Conservation (phyloP, 2,888 invertebrate genomes). For the Phyllotreta cruciferae region DNA sequence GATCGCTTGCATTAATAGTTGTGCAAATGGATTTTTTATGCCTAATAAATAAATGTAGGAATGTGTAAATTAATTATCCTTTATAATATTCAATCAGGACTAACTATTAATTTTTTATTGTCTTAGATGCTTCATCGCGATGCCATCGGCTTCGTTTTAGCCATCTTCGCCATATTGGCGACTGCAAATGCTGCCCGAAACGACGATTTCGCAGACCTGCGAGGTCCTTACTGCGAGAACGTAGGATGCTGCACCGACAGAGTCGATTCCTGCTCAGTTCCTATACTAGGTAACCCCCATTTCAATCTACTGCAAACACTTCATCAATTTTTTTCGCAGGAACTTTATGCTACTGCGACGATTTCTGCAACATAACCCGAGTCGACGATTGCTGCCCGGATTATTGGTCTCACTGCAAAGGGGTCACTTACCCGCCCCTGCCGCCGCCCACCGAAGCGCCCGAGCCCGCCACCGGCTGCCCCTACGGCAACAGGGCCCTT, state of each 20-base stretch:
- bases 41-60: too few species aligned
- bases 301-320: not conserved
- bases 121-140: conserved; percentile 32
- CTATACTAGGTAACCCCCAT: conserved; percentile 69
- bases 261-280: conserved; percentile 81
- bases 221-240: conserved; percentile 65
- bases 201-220: conserved; percentile 61
- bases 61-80: not conserved
- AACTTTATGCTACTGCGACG: conserved; percentile 93
- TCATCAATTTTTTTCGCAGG: conserved; percentile 59
- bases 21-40: too few species aligned
- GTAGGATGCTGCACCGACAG: conserved; percentile 76
- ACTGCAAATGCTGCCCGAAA: conserved; percentile 10
- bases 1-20: too few species aligned
- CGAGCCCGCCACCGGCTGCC: conserved; percentile 46
- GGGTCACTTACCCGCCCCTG: conserved; percentile 34
- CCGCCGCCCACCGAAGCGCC: conserved; percentile 37
- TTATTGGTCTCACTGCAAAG: conserved; percentile 75
- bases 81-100: not conserved
- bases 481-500: conserved; percentile 61
- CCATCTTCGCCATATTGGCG: conserved; percentile 17
- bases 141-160: conserved; percentile 20
- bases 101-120: conserved; percentile 5
- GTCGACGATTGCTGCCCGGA: conserved; percentile 93
- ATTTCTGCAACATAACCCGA: conserved; percentile 81